A percentile compares a stretch with the other conserved stretches of the same genome.
These are phyloP conservation scores for Lepus americanus DNA, from an alignment of 2,113 vertebrate genomes.

Conservation along the genomic window DNA sequence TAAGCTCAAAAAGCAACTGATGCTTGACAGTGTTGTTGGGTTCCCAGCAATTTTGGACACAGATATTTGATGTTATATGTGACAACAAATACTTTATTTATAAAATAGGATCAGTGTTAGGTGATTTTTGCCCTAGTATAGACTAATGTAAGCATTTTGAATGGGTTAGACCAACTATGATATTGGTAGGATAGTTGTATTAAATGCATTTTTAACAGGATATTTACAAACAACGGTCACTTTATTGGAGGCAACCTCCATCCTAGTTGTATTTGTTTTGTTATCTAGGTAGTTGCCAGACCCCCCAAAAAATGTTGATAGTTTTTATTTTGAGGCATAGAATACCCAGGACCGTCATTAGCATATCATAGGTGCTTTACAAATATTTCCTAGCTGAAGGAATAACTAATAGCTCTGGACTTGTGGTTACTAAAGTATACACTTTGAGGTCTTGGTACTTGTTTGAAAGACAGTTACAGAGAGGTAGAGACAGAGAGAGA, in stretches of 20 bases:
- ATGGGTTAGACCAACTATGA: not conserved
- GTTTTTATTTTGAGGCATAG: slow-evolving; percentile 17
- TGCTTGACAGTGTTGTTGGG: not conserved
- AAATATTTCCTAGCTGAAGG: slow-evolving; percentile 26
- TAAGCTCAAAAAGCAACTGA: not conserved
- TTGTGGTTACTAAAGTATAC: not conserved
- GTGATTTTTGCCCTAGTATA: not conserved
- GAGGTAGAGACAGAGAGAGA: no score
- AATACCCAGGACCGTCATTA: not conserved
- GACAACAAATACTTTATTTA: not conserved
- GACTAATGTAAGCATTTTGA: not conserved
- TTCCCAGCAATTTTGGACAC: not conserved
- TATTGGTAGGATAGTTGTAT: not conserved
- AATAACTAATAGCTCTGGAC: not conserved
- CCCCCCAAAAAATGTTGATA: not conserved
- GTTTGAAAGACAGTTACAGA: no score
- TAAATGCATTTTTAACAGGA: no score
- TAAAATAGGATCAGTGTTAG: not conserved
- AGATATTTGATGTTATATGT: not conserved
- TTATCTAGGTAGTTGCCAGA: not conserved
- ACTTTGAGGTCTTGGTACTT: not conserved
- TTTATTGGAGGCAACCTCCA: no score
- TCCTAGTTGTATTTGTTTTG: not conserved
- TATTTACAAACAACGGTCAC: no score
- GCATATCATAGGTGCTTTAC: not conserved